phyloP scores from a whole-genome alignment of 30 jellyfish, hydroid and myxozoan genomes.

The Nemopilema nomurai region DNA sequence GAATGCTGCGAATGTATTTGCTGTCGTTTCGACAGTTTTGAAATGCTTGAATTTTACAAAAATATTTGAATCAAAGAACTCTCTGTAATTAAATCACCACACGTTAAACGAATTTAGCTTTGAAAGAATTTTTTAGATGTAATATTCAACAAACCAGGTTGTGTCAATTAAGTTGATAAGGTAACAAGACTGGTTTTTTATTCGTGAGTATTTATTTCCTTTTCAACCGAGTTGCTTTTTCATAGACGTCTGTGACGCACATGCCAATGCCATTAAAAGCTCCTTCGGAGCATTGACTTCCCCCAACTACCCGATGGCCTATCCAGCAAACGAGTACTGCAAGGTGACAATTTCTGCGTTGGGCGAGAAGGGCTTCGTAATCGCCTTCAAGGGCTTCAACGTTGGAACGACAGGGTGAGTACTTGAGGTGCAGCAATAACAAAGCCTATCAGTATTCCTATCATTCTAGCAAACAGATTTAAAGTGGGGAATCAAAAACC shows the following conservation, averaged over 20 bases:
- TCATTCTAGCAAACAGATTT: not conserved
- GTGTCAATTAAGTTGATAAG: not conserved
- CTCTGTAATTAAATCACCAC: too few relatives aligned
- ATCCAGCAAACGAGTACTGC: constrained; percentile 90
- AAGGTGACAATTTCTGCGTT: constrained; percentile 66
- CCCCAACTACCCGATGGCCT: constrained; percentile 84
- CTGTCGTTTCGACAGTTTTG: too few relatives aligned
- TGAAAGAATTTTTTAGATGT: too few relatives aligned
- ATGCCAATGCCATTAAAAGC: constrained; percentile 55
- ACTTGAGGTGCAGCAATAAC: not conserved
- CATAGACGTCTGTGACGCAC: constrained; percentile 86
- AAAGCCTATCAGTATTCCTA: not conserved
- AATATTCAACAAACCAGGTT: not conserved
- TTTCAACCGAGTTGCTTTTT: too few relatives aligned
- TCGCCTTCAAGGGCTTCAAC: constrained; percentile 73
- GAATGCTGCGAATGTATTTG: too few relatives aligned
- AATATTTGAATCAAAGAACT: too few relatives aligned
- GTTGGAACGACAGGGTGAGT: constrained; percentile 79
- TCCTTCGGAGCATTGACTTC: constrained; percentile 82
- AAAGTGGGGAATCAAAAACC: not conserved
- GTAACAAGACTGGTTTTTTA: not conserved
- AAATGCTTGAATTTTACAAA: too few relatives aligned
- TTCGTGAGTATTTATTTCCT: not conserved
- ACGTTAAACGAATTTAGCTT: too few relatives aligned
- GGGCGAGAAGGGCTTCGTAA: constrained; percentile 67